Base-by-base conservation (phyloP, 2,888 invertebrate species). In the Hyles lineata region DNA sequence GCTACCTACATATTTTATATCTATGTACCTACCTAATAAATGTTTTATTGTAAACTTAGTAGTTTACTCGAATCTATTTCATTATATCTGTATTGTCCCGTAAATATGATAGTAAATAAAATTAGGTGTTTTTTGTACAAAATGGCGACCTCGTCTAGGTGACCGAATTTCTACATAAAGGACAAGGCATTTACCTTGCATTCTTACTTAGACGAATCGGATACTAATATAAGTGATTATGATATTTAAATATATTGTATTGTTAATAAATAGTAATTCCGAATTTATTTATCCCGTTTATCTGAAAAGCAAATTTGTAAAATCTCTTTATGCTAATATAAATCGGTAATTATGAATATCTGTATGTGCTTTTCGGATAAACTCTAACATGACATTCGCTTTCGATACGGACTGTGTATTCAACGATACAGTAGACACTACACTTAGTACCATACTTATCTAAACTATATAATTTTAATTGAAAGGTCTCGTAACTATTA, bases 121-220 rank as follows among this genome's bases (percentile, higher is more conserved):
- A 81, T 85, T 89, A 92, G 91, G 87, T 89, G 90, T 91, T 93
- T 91, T 67, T 93, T 93, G 92, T 94, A 93, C 91, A 93, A 92
- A 89, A 87, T 87, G 90, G 90, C 89, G 89, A 91, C 94, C 94
- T 94, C 94, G 89, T 94, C 94, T 94, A 94, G 94, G 92, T 89
- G 83, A 91, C 93, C 94, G 94, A 95, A 95, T 94, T 94, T 94
- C 91, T 92, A 88, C 87, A 83, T 89, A 87, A 88, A 83, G 85
- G 84, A 83, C 86, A 84, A 84, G 79, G 79, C 82, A 50, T 85
- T 86, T 82, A 75, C 78, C 80, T 83, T 82, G 80, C 81, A 81
- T 82, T 80, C 77, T 80, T 63, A 79, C 85, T 84, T 85, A 85
- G 87, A 86, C 85, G 85, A 83, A 80, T 78, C 79, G 80, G 80